Conservation (phyloP, 2,113 vertebrate species). For the Penelope pileata region DNA sequence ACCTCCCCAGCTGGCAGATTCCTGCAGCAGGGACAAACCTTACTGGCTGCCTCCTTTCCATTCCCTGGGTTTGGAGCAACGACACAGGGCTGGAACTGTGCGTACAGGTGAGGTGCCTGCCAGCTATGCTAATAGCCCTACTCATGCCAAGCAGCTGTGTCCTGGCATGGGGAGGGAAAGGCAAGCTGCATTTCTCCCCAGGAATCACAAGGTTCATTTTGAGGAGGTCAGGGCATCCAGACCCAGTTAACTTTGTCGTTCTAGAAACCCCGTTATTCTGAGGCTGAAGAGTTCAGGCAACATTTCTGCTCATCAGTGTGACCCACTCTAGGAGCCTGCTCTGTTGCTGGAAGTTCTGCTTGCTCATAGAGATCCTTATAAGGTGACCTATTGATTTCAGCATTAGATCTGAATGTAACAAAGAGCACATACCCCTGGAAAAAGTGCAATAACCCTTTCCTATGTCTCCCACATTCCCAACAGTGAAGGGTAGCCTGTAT, state of each 20-base stretch:
- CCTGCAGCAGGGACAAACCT: neutral
- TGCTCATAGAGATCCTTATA: neutral
- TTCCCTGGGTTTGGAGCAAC: neutral
- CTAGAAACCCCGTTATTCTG: neutral
- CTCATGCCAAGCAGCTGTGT: neutral
- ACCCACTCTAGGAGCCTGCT: neutral
- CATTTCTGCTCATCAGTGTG: neutral
- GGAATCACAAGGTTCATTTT: neutral
- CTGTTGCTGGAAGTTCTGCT: neutral
- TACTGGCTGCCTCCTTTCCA: neutral
- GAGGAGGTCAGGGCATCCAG: neutral
- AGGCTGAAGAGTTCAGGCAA: neutral
- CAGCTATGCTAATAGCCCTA: neutral
- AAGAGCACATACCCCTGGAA: neutral
- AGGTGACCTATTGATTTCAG: neutral
- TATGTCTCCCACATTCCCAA: neutral
- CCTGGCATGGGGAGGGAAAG: neutral
- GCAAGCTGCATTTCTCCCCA: neutral
- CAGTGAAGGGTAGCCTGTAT: neutral
- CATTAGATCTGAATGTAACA: neutral
- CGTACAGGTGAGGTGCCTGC: neutral
- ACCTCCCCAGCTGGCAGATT: neutral
- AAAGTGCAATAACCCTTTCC: neutral
- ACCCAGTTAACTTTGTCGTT: neutral
- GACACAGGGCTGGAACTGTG: neutral